Evolutionary conservation across 2,888 invertebrate genomes (phyloP).

Genomic region (Agrilus biguttatus): DNA sequence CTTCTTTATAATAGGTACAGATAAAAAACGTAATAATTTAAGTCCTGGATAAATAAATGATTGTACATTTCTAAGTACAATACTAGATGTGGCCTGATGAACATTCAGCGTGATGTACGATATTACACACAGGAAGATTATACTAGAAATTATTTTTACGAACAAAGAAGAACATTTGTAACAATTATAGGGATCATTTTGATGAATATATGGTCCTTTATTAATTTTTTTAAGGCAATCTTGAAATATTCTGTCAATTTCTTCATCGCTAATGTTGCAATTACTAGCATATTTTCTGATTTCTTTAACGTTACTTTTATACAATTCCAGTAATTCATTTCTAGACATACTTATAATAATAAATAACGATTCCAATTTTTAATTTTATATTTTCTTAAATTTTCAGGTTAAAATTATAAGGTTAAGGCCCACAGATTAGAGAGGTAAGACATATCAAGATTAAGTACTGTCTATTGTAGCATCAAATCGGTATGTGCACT

Average conservation of each 20-base stretch:
- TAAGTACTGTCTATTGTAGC: no score
- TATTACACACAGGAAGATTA: slow-evolving; percentile 24
- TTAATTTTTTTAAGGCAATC: slow-evolving; percentile 36
- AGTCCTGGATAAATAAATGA: slow-evolving; percentile 71
- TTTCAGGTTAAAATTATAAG: no score
- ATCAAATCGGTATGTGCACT: no score
- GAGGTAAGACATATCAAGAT: no score
- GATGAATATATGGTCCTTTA: no score
- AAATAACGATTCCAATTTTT: no score
- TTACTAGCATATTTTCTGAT: slow-evolving; percentile 42
- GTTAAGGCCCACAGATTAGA: no score
- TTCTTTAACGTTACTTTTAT: slow-evolving; percentile 41
- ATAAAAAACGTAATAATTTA: slow-evolving; percentile 53
- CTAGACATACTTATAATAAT: no score
- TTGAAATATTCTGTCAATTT: slow-evolving; percentile 45
- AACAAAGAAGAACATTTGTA: slow-evolving; percentile 5
- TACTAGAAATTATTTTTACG: slow-evolving; percentile 17
- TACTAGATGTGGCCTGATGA: slow-evolving; percentile 49
- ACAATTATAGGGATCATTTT: no score
- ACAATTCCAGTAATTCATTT: slow-evolving; percentile 28
- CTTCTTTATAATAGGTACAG: slow-evolving; percentile 59
- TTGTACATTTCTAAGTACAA: slow-evolving; percentile 57
- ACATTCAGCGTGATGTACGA: slow-evolving; percentile 35
- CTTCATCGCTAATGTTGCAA: slow-evolving; percentile 43
- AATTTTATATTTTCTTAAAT: no score